Base-by-base conservation (phyloP, 1,140 invertebrate genomes). In the Dreissena polymorpha region DNA sequence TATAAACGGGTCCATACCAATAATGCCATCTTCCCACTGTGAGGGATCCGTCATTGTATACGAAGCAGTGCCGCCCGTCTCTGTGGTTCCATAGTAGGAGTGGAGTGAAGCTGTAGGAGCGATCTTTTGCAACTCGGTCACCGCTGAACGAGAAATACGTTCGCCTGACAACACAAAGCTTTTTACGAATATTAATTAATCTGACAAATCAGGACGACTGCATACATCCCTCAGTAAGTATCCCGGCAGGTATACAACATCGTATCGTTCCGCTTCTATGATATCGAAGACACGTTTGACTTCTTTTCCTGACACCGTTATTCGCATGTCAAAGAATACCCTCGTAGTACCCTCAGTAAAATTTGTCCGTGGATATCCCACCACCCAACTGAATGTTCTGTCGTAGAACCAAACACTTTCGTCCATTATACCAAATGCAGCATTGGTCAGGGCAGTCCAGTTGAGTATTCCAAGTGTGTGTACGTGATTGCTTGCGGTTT, bases 331-430 rank as follows among this genome's bases (percentile, higher is more conserved):
- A 10, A 83, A 27, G 23, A 83, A 76, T 27, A 83, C 29, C 13
- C 81, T 84, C 23, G 78, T 86, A 77, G 55, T 72, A 18, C 70
- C 88, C 77, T 50, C 73, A 65, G 68, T 81, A 55, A 71, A 27
- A 14, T 70, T 83, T 64, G 70, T 88, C 65, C 73, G 86, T 27
- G 14, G 85, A 81, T 55, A 76, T 16, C 83, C 87, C 64, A 67
- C 76, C 27, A 27, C 86, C 87, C 60, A 86, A 71, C 74, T 80
- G 23, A 77, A 85, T 53, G 81, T 63, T 8, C 81, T 50, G n/a
- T 83, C 81, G 12, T 27, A 76, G 55, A 83, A 83, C 16, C 68
- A 76, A 13, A 63, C 25, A 49, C 65, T 69, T 0, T 83, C 27
- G 1, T 63, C 67, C 0, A 16, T 53, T 2, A 83, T 77, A 2